Evolutionary conservation across 2,797 vertebrate genomes (phyloP).

Genomic region (Myiotriccus ornatus): DNA sequence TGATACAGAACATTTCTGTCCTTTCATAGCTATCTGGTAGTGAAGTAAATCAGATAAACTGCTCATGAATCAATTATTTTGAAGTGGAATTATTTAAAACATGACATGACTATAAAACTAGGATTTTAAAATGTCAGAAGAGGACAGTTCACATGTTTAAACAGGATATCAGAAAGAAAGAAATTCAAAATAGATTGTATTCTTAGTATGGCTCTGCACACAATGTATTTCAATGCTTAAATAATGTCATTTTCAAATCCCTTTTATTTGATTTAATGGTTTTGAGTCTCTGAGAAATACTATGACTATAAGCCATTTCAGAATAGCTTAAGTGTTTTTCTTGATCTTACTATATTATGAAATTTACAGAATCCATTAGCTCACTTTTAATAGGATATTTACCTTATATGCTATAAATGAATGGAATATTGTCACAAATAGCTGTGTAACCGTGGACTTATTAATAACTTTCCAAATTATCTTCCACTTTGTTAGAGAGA

Average conservation of each 20-base stretch:
- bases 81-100: conserved; percentile 12
- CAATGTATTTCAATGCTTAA: background rate
- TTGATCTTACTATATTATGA: background rate
- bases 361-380: background rate
- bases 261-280: background rate
- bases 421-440: background rate
- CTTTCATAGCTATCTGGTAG: background rate
- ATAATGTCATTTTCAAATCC: background rate
- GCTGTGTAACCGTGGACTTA: background rate
- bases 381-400: background rate
- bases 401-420: background rate
- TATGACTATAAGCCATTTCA: background rate
- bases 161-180: background rate
- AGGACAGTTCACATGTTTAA: background rate
- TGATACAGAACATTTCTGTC: background rate
- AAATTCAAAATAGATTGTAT: background rate
- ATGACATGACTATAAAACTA: background rate
- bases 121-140: background rate
- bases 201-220: background rate
- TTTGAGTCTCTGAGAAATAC: background rate
- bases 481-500: background rate
- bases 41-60: conserved; percentile 32
- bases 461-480: background rate
- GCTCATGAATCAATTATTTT: conserved; percentile 20
- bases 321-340: background rate